Percentiles rank a stretch among this genome's conserved stretches.
Evolutionary conservation across 2,113 vertebrate genomes (phyloP).

Genomic region (Pogona vitticeps): DNA sequence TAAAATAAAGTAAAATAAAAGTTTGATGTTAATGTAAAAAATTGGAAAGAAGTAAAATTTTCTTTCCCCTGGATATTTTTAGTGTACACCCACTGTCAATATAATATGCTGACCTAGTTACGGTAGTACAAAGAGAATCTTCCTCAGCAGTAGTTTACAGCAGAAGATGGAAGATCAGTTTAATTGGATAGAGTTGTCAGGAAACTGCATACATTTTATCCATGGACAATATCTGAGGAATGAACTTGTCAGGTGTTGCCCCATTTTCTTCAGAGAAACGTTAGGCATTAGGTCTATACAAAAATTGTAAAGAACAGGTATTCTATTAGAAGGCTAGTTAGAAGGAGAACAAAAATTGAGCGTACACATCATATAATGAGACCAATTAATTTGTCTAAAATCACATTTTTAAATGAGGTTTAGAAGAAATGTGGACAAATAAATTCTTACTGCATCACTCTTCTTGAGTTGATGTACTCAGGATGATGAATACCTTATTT

Average conservation of each 20-base stretch:
- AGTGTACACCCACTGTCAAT: background rate
- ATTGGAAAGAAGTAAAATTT: background rate
- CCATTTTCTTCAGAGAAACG: background rate
- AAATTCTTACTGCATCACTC: background rate
- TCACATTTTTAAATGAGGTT: background rate
- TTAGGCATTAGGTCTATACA: background rate
- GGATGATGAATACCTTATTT: background rate
- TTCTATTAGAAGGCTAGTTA: background rate
- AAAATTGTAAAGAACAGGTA: background rate
- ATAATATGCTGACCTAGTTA: background rate
- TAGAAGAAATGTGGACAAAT: background rate
- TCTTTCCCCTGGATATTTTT: background rate
- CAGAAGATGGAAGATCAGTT: background rate
- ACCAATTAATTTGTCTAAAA: background rate
- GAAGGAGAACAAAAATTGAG: background rate
- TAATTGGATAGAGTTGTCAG: background rate
- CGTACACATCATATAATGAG: background rate
- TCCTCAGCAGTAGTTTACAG: background rate
- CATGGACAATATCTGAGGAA: background rate
- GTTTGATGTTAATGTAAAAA: background rate
- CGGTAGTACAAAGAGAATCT: background rate
- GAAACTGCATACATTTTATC: background rate
- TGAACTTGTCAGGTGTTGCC: background rate
- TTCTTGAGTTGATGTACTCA: background rate
- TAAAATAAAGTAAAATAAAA: background rate